Conservation (phyloP, 2,113 vertebrate genomes). For the Stegostoma tigrinum region DNA sequence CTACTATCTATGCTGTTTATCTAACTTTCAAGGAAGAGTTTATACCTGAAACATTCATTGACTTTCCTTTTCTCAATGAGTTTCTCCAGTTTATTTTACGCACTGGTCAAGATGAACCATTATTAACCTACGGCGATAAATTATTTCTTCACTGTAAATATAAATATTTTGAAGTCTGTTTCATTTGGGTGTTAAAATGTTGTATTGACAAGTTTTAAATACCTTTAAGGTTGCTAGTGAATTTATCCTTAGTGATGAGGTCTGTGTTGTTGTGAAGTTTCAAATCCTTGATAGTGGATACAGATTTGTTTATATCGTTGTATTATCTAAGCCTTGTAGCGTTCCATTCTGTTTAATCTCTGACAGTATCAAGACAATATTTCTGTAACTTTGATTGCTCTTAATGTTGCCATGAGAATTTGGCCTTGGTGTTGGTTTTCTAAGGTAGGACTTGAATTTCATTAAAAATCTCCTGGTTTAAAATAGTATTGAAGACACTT, state of each 20-base stretch:
- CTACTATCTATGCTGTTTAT: neutral
- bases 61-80: neutral
- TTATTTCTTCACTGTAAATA: neutral
- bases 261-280: neutral
- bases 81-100: neutral
- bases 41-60: neutral
- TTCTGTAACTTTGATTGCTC: neutral
- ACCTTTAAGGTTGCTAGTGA: neutral
- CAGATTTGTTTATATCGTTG: neutral
- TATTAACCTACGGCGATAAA: neutral
- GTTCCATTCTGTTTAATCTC: neutral
- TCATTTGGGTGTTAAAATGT: neutral
- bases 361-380: neutral
- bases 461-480: neutral
- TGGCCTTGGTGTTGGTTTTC: neutral
- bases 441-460: neutral
- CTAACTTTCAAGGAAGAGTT: neutral
- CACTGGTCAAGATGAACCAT: neutral
- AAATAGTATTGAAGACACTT: neutral
- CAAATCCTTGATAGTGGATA: neutral
- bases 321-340: neutral
- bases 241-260: neutral
- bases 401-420: neutral
- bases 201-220: neutral
- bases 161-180: neutral